Conservation (phyloP, 2,888 invertebrate species). For the Pelosia muscerda region DNA sequence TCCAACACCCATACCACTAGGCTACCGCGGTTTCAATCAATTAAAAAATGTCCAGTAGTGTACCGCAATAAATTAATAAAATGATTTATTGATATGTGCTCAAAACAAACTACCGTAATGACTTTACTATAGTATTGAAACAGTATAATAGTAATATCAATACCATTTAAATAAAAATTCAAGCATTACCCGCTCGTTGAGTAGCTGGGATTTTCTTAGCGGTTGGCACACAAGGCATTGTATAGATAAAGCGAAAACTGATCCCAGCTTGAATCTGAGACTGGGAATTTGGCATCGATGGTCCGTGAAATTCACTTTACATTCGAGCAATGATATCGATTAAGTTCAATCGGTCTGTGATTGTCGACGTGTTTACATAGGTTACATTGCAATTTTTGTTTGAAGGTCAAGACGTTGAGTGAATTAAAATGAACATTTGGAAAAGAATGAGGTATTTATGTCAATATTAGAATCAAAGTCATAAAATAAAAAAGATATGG, state of each 20-base stretch:
- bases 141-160: slow-evolving; percentile 18
- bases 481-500: too few species aligned
- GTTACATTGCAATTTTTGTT: neutral
- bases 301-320: slow-evolving; percentile 47
- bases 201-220: slow-evolving; percentile 40
- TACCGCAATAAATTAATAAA: too few species aligned
- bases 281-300: slow-evolving; percentile 38
- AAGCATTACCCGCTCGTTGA: slow-evolving; percentile 27
- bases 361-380: slow-evolving; percentile 15
- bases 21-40: too few species aligned
- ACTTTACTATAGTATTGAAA: neutral
- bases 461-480: too few species aligned
- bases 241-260: slow-evolving; percentile 73
- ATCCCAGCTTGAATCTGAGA: slow-evolving; percentile 61
- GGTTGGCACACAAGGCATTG: slow-evolving; percentile 65
- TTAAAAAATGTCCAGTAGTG: too few species aligned
- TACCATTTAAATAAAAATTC: slow-evolving; percentile 45
- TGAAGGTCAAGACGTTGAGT: neutral
- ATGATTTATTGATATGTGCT: too few species aligned
- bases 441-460: neutral
- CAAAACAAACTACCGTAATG: neutral
- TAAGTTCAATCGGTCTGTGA: slow-evolving; percentile 17
- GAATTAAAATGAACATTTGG: neutral
- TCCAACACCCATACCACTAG: too few species aligned
- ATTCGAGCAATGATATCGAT: slow-evolving; percentile 22